Conservation (phyloP, 2,888 invertebrate genomes). For the Corythucha ciliata region DNA sequence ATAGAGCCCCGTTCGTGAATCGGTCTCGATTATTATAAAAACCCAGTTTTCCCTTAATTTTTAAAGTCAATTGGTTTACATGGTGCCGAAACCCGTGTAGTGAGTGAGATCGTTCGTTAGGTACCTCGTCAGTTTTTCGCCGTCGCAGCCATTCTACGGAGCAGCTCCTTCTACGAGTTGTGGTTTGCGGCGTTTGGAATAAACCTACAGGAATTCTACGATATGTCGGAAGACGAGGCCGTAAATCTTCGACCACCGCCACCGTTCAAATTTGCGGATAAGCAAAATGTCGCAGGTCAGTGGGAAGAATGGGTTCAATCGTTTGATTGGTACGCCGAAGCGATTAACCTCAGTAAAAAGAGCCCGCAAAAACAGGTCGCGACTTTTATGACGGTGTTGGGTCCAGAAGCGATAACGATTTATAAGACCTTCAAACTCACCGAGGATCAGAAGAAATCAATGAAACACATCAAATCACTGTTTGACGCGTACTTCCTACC, state of each 20-base stretch:
- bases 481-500: slow-evolving; percentile 2
- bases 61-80: too few species aligned
- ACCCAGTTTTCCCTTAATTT: too few species aligned
- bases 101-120: too few species aligned
- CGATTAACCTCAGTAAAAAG: slow-evolving; percentile 3
- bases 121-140: too few species aligned
- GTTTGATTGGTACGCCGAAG: slow-evolving; percentile 14
- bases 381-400: slow-evolving; percentile 17
- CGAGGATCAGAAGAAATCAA: neutral
- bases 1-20: too few species aligned
- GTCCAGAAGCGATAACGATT: slow-evolving; percentile 1
- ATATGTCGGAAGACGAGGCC: slow-evolving; percentile 5
- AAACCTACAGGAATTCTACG: slow-evolving; percentile 10
- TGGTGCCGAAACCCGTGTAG: too few species aligned
- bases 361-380: slow-evolving; percentile 15
- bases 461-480: neutral
- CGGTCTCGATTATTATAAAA: too few species aligned
- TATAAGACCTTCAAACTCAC: slow-evolving; percentile 5
- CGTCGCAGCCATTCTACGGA: too few species aligned
- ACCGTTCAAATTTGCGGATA: slow-evolving; percentile 6
- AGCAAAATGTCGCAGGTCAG: neutral
- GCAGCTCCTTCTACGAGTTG: slow-evolving; percentile 11
- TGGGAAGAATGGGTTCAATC: slow-evolving; percentile 8
- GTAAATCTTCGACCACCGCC: slow-evolving; percentile 6
- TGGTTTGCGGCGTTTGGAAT: slow-evolving; percentile 11